phyloP scores from a whole-genome alignment of 2,888 invertebrate genomes.

The Nomada goodeniana region DNA sequence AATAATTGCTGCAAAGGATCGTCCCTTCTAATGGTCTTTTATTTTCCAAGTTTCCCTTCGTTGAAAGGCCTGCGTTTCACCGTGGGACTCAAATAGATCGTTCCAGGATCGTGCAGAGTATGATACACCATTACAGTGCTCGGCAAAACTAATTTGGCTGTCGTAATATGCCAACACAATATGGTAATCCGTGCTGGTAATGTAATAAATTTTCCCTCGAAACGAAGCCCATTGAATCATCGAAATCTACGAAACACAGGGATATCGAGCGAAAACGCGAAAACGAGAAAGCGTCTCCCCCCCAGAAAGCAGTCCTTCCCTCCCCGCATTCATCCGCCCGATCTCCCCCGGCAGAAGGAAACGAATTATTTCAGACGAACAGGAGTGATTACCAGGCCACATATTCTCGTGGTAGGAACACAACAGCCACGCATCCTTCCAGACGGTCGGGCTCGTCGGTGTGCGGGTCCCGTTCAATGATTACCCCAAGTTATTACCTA shows the following conservation, averaged over 20 bases:
- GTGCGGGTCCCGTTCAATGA: constrained; percentile 73
- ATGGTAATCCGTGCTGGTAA: too few relatives aligned
- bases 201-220: too few relatives aligned
- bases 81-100: neutral
- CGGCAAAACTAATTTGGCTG: too few relatives aligned
- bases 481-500: constrained; percentile 79
- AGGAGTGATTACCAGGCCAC: constrained; percentile 46
- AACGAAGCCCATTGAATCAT: too few relatives aligned
- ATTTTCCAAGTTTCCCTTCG: neutral
- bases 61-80: neutral
- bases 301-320: neutral
- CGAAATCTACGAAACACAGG: neutral
- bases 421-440: constrained; percentile 23
- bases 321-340: constrained; percentile 27
- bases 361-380: constrained; percentile 55
- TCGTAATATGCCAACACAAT: too few relatives aligned
- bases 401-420: constrained; percentile 43
- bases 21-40: neutral
- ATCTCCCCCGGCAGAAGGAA: constrained; percentile 31
- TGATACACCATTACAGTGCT: too few relatives aligned
- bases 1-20: constrained; percentile 14
- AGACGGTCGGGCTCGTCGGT: constrained; percentile 23
- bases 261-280: neutral
- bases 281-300: neutral
- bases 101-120: too few relatives aligned